Base-by-base conservation (phyloP, 1,140 invertebrate genomes). In the Dinoponera quadriceps region DNA sequence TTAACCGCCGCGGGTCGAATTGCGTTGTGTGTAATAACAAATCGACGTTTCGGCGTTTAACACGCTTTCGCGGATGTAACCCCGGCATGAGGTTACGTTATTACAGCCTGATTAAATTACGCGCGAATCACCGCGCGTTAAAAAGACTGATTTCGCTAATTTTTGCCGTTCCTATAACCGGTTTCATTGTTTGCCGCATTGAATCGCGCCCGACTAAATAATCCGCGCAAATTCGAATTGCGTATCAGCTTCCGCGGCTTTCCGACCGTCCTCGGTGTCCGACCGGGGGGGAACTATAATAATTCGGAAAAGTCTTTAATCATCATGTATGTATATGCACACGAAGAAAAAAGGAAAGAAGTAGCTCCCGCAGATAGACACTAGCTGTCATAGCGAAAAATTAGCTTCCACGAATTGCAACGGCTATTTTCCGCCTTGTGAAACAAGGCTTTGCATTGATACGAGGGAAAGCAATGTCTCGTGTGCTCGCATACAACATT, bases 21-120 rank as follows among this genome's bases (percentile, higher is more conserved):
- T 80, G 51, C 51, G 33, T 69, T 69, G 57, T 29, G 65, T 80
- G 59, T 22, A 71, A 78, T 69, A 77, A 78, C 68, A 71, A 44
- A 44, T 44, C 38, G 33, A 55, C 65, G 13, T 75, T 14, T 44
- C 65, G 18, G n/a, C n/a, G 7, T 69, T 80, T 80, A 80, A 80
- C 38, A 29, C 54, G 65, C 13, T 44, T 38, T 25, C 7, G 63
- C n/a, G 18, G 3, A 16, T 54, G 51, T 71, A 71, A 80, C n/a
- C 51, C n/a, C 66, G 68, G 20, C 54, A 55, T 51, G 27, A n/a
- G 54, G 16, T 59, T 71, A 29, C 16, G 71, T 59, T 71, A 69
- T 57, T 71, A 80, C 65, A 48, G 57, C n/a, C 49, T 80, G 33
- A 71, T 80, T 80, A 51, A 80, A 11, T 80, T 80, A 71, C 54